Conservation (phyloP, 1,140 invertebrate genomes). For the Aphelinus certus region DNA sequence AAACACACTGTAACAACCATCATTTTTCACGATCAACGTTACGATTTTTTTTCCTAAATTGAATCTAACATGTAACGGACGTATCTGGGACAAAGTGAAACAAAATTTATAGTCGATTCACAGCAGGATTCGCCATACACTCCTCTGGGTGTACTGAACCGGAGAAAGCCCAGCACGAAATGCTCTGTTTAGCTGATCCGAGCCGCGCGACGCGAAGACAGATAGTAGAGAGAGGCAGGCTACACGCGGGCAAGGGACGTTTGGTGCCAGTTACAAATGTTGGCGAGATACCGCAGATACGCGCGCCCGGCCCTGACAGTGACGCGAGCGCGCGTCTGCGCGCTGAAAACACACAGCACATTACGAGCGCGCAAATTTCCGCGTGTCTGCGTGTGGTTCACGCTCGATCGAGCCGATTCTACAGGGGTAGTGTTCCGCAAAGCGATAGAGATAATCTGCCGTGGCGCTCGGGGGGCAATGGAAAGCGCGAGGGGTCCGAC, state of each 20-base stretch:
- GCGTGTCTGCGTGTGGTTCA: slow-evolving; percentile 13
- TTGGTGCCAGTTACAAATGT: slow-evolving; percentile 17
- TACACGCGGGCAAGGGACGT: not conserved
- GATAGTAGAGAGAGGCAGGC: too few relatives aligned
- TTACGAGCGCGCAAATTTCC: not conserved
- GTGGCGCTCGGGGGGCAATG: too few relatives aligned
- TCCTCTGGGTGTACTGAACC: not conserved
- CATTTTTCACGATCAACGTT: too few relatives aligned
- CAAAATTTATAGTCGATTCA: too few relatives aligned
- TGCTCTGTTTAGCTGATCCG: too few relatives aligned
- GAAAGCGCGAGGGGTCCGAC: too few relatives aligned
- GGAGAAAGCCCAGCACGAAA: not conserved
- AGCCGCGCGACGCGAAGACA: too few relatives aligned
- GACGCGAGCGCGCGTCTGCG: slow-evolving; percentile 9
- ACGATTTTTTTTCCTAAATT: too few relatives aligned
- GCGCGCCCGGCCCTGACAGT: slow-evolving; percentile 2
- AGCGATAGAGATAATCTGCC: slow-evolving; percentile 34
- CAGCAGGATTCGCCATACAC: too few relatives aligned
- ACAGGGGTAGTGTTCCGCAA: slow-evolving; percentile 36
- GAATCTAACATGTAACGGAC: too few relatives aligned
- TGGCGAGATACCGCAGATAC: slow-evolving; percentile 1
- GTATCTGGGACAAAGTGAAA: too few relatives aligned
- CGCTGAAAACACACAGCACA: not conserved
- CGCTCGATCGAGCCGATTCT: slow-evolving; percentile 35
- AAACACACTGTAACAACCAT: too few relatives aligned